Base-by-base conservation (phyloP, 2,888 invertebrate species). In the Mythimna lalbum region DNA sequence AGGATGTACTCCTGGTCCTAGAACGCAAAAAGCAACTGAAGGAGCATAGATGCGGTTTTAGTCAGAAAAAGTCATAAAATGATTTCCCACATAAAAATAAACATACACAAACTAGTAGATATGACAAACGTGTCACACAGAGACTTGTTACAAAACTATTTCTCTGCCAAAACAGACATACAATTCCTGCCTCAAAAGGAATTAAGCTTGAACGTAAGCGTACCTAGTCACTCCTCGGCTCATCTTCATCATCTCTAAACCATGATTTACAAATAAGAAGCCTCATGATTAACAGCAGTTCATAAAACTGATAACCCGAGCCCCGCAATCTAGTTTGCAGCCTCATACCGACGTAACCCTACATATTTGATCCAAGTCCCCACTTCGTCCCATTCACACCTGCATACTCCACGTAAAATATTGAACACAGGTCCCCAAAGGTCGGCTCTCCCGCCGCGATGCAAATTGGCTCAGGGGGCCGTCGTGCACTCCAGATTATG, bases 391-490 rank as follows among this genome's bases (percentile, higher is more conserved):
- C 60, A 73, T 85, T 81, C 81, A 80, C 88, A 87, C 87, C 86
- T 88, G 86, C 82, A 84, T 77, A 76, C 71, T 70, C 78, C 85
- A 84, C 86, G 89, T 89, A 88, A 89, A 88, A 88, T 89, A 90
- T 90, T 85, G 89, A 89, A 72, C 82, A 81, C 49, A 83, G 78
- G 78, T 79, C 78, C 87, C 82, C 86, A 60, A 63, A 80, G 86
- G 83, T 70, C 76, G 76, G 33, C 67, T 65, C 84, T 82, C 86
- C 79, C 84, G 84, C 82, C 78, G 76, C 84, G 82, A 87, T 89
- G 89, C 89, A 90, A 90, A 90, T 90, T 89, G 90, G 86, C 87
- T 86, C 86, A 83, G 82, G 80, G 86, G 81, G 79, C 77, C 80
- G 74, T 86, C 69, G 68, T 84, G 84, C 86, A 86, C 88, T 88